These are phyloP conservation scores for Pandemis heparana DNA, from an alignment of 2,888 invertebrate genomes.

Conservation along the genomic window DNA sequence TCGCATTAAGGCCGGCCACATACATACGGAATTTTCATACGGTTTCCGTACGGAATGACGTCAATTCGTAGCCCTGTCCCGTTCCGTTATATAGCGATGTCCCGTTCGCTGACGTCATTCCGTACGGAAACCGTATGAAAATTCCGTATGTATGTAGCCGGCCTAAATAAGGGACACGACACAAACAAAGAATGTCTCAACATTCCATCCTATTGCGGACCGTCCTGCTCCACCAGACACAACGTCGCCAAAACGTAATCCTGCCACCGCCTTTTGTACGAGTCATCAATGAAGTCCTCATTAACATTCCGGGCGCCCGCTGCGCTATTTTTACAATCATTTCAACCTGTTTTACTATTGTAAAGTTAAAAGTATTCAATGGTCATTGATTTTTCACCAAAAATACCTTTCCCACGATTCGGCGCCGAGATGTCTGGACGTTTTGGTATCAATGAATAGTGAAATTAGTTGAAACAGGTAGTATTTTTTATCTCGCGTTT, in stretches of 20 bases:
- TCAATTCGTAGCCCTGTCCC: too few species aligned
- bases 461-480: neutral
- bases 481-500: neutral
- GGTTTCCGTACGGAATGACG: too few species aligned
- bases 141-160: too few species aligned
- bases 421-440: slow-evolving; percentile 8
- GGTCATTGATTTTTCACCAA: neutral
- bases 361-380: slow-evolving; percentile 9
- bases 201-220: too few species aligned
- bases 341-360: slow-evolving; percentile 17
- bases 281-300: neutral
- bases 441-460: neutral
- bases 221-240: neutral
- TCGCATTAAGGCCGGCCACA: too few species aligned
- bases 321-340: neutral
- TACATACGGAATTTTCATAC: too few species aligned
- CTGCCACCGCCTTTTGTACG: neutral
- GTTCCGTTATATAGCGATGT: too few species aligned
- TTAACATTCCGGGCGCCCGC: slow-evolving; percentile 1
- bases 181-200: too few species aligned
- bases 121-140: too few species aligned
- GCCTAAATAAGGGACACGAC: too few species aligned
- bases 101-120: too few species aligned
- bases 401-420: slow-evolving; percentile 10
- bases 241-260: neutral